Percentiles rank a stretch among this genome's conserved stretches.
Conservation (phyloP, 2,888 invertebrate species). For the Lasioglossum oenotherae region DNA sequence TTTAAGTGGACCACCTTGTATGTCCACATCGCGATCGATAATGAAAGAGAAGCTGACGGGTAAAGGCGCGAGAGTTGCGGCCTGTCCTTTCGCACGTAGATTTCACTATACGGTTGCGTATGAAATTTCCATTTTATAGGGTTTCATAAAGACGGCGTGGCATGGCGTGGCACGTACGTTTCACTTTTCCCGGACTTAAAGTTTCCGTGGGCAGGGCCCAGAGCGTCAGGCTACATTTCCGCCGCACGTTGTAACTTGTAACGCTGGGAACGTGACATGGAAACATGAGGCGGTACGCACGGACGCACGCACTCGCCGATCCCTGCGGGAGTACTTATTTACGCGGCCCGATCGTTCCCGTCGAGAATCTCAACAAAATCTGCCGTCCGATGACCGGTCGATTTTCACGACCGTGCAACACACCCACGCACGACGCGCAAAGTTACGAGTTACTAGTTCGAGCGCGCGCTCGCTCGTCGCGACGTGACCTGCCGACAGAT, state of each 20-base stretch:
- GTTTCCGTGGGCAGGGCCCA: background rate
- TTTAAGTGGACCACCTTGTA: too few species aligned
- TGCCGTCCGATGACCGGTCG: background rate
- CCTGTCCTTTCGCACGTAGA: slow-evolving; percentile 3
- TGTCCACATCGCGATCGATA: background rate
- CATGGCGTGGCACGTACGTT: slow-evolving; percentile 32
- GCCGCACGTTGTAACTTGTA: slow-evolving; percentile 32
- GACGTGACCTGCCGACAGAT: slow-evolving; percentile 1
- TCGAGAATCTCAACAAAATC: background rate
- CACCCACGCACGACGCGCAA: background rate
- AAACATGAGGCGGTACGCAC: slow-evolving; percentile 9
- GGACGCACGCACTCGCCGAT: background rate
- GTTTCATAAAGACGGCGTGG: slow-evolving; percentile 19
- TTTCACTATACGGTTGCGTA: slow-evolving; percentile 17
- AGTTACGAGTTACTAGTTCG: background rate
- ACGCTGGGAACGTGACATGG: slow-evolving; percentile 35
- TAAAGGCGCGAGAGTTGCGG: background rate
- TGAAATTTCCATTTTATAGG: slow-evolving; percentile 22
- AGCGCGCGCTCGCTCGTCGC: background rate
- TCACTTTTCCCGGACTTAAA: slow-evolving; percentile 42
- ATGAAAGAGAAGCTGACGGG: background rate
- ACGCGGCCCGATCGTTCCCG: background rate
- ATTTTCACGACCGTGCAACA: background rate
- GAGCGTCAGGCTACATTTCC: slow-evolving; percentile 9
- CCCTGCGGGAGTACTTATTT: slow-evolving; percentile 26